Conservation (phyloP, 1,140 invertebrate genomes). For the Ceratosolen solmsi region DNA sequence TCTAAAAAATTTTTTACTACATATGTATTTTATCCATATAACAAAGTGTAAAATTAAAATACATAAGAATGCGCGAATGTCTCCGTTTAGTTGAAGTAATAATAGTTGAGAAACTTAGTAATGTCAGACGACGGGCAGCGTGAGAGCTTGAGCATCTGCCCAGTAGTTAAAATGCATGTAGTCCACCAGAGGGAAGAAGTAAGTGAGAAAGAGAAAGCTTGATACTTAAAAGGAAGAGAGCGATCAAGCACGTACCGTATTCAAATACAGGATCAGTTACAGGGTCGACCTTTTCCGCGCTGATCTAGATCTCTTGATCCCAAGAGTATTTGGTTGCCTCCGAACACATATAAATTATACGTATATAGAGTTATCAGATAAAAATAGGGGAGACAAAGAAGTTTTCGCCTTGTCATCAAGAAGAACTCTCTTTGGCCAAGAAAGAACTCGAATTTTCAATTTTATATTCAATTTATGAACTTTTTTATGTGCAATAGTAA, state of each 20-base stretch:
- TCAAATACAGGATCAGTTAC: constrained; percentile 73
- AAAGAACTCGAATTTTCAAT: constrained; percentile 64
- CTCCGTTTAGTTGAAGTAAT: constrained; percentile 59
- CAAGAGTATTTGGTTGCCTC: constrained; percentile 58
- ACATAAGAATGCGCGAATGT: background rate
- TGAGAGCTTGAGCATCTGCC: constrained; percentile 70
- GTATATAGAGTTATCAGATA: constrained; percentile 8
- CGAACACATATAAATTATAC: constrained; percentile 3
- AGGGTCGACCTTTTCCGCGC: constrained; percentile 65
- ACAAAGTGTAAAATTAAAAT: too few relatives aligned
- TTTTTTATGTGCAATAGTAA: background rate
- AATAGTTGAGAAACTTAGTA: constrained; percentile 72
- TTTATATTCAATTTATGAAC: constrained; percentile 58
- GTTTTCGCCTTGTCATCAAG: constrained; percentile 68
- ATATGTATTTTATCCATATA: too few relatives aligned
- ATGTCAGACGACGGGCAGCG: constrained; percentile 65
- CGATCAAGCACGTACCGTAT: constrained; percentile 63
- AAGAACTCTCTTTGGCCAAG: too few relatives aligned
- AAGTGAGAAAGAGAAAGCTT: constrained; percentile 42
- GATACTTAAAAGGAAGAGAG: constrained; percentile 54
- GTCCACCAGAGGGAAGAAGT: constrained; percentile 62
- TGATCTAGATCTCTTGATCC: constrained; percentile 69
- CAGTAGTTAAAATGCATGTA: constrained; percentile 75
- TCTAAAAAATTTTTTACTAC: too few relatives aligned
- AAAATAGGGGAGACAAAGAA: constrained; percentile 61